These are phyloP conservation scores for Rhingia rostrata DNA, from an alignment of 2,888 invertebrate species.

Conservation along the genomic window DNA sequence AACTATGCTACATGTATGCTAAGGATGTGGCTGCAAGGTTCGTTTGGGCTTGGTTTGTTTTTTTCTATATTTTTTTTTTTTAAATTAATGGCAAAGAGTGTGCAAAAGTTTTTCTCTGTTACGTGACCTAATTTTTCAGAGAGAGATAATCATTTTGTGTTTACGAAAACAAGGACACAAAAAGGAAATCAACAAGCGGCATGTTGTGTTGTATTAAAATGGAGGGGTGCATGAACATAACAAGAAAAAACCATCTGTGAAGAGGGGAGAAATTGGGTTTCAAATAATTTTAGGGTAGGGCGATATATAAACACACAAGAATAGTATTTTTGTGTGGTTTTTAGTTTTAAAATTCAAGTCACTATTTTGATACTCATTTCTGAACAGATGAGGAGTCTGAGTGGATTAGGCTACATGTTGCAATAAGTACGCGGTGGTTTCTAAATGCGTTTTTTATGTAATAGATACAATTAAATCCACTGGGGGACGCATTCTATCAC, in stretches of 20 bases:
- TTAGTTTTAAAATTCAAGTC: no score
- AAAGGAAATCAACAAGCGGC: conserved; percentile 69
- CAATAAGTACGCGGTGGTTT: no score
- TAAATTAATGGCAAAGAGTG: conserved; percentile 60
- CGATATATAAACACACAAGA: not conserved
- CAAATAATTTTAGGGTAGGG: not conserved
- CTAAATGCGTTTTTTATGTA: no score
- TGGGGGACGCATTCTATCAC: no score
- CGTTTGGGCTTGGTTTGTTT: conserved; percentile 19
- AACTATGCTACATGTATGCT: conserved; percentile 45
- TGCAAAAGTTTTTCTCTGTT: conserved; percentile 57
- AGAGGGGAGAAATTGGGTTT: conserved; percentile 20
- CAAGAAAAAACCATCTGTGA: conserved; percentile 3
- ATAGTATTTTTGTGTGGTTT: not conserved
- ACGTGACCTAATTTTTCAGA: conserved; percentile 67
- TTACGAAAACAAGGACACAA: conserved; percentile 51
- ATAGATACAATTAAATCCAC: no score
- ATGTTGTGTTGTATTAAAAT: conserved; percentile 36
- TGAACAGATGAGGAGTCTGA: no score
- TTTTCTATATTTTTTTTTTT: conserved; percentile 25
- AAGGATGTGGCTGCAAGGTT: conserved; percentile 35
- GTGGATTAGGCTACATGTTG: no score
- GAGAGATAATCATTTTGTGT: conserved; percentile 60
- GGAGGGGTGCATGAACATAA: not conserved
- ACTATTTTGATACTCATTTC: no score